Evolutionary conservation across 1,140 invertebrate species (phyloP), one percentile per base, ranked within the genome.

Genomic region (Drosophila erecta): DNA sequence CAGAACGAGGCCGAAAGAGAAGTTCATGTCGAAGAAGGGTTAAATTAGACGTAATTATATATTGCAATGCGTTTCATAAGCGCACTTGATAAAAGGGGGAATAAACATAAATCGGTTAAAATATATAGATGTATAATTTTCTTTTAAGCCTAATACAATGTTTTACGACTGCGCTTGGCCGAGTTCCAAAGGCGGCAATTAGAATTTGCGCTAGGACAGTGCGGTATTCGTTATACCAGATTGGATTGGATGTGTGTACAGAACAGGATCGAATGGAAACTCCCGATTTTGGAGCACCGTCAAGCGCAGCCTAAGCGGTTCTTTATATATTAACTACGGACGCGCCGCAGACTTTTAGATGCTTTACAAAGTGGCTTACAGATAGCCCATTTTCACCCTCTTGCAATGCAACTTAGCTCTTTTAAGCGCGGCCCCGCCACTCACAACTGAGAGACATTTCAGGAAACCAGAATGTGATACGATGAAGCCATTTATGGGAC

Each of bases 61-160:
- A 86, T 87, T 87, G 83, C 83, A 86, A 83, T 83, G 83, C 83
- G 83, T 87, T 86, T 86, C 27, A 83, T 79, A 86, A 86, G 81
- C 81, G 81, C 81, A 86, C 81, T 87, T 86, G 55, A 51, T 78
- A 61, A 66, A 38, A 70, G 41, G 54, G 53, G 44, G 30, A 41
- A 56, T 54, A 51, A 66, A 73, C 70, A 70, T 76, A 71, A 62
- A 51, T 44, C 37, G 70, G 46, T 66, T 77, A 67, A 74, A 74
- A 67, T 71, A 47, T 71, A 49, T 67, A 70, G 50, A 57, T 70
- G 69, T 62, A 55, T 74, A 74, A 58, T 75, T 71, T 66, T 50
- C 33, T 14, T 47, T 76, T 76, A 76, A 76, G 72, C 49, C 72
- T 76, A 76, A 27, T 73, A 73, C 59, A 72, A 54, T 53, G 30